Conservation (phyloP, 2,797 vertebrate genomes). For the Amblyraja radiata region DNA sequence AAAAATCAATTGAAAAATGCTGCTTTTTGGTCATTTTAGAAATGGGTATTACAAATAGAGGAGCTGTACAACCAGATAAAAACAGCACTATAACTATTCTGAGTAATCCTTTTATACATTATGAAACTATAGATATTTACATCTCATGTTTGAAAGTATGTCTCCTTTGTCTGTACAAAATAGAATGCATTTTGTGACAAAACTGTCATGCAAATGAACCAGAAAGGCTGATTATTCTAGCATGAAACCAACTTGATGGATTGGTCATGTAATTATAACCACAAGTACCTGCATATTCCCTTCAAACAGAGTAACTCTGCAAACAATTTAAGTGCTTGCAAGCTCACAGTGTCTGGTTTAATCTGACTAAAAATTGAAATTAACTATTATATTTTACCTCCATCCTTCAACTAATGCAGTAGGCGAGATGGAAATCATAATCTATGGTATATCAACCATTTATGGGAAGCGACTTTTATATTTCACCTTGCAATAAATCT, state of each 20-base stretch:
- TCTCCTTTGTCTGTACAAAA: not conserved
- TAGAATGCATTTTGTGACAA: not conserved
- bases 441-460: not conserved
- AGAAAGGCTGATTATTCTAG: not conserved
- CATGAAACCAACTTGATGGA: not conserved
- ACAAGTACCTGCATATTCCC: not conserved
- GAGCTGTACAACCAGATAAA: not conserved
- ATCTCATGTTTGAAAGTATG: not conserved
- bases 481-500: not conserved
- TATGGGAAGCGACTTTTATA: not conserved
- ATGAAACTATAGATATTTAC: not conserved
- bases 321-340: not conserved
- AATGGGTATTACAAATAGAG: not conserved
- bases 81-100: not conserved
- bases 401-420: not conserved
- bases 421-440: not conserved
- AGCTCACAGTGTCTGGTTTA: not conserved
- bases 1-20: not conserved
- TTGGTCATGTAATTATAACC: not conserved
- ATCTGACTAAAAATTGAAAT: not conserved
- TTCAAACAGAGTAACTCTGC: not conserved
- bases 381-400: not conserved
- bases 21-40: not conserved
- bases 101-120: not conserved
- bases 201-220: not conserved